phyloP scores from a whole-genome alignment of 2,888 invertebrate genomes.

The Hartigia nigra region DNA sequence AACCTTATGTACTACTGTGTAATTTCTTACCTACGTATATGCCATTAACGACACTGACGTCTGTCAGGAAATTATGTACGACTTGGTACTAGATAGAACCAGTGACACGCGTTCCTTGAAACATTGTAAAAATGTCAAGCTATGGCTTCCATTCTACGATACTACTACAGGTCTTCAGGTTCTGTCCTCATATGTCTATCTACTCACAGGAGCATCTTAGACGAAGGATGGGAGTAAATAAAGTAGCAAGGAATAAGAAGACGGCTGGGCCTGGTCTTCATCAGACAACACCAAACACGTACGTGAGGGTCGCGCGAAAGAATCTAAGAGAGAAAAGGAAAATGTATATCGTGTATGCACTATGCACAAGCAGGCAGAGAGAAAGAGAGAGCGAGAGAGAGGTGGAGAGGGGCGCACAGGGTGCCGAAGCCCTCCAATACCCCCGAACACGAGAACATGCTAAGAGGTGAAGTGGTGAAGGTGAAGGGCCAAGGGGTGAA shows the following conservation, averaged over 20 bases:
- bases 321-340: neutral
- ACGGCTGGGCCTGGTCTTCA: conserved; percentile 17
- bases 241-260: neutral
- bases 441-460: neutral
- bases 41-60: neutral
- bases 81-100: neutral
- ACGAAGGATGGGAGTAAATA: neutral
- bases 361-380: neutral
- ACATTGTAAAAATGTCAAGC: neutral
- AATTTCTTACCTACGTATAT: neutral
- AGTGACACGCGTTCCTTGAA: neutral
- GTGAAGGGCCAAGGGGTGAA: neutral
- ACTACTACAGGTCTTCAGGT: neutral
- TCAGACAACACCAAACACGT: conserved; percentile 23
- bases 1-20: neutral
- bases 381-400: too few relatives aligned
- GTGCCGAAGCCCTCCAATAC: neutral
- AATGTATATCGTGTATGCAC: neutral
- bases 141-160: neutral
- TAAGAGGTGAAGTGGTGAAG: neutral
- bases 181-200: neutral
- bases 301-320: neutral
- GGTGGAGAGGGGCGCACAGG: neutral
- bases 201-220: neutral
- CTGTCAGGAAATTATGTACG: neutral